Conservation (phyloP, 2,888 invertebrate species). For the Emmelina monodactyla region DNA sequence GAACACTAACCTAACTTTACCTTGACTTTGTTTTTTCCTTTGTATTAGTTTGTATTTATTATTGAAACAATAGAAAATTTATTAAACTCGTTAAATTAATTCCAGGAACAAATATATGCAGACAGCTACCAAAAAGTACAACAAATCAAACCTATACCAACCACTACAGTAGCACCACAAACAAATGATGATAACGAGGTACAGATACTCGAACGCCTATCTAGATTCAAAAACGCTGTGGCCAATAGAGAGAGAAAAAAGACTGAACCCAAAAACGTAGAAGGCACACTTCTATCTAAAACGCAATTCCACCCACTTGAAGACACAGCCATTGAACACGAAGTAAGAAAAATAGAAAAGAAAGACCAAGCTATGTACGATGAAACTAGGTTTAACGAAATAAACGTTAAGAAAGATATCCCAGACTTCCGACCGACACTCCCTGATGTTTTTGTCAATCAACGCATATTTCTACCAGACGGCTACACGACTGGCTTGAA, state of each 20-base stretch:
- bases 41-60: too few relatives aligned
- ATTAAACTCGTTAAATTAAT: too few relatives aligned
- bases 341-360: conserved; percentile 44
- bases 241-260: conserved; percentile 25
- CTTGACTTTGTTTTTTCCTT: too few relatives aligned
- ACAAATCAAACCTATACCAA: conserved; percentile 9
- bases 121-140: conserved; percentile 11
- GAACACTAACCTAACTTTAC: too few relatives aligned
- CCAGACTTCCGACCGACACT: conserved; percentile 46
- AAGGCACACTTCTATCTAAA: conserved; percentile 28
- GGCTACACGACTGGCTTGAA: conserved; percentile 28
- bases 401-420: conserved; percentile 1
- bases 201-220: conserved; percentile 37
- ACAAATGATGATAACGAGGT: conserved; percentile 27
- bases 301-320: conserved; percentile 47
- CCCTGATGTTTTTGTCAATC: conserved; percentile 27
- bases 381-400: neutral
- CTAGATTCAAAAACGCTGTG: conserved; percentile 44
- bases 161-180: conserved; percentile 15
- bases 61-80: too few relatives aligned
- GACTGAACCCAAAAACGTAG: conserved; percentile 18
- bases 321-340: conserved; percentile 31
- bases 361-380: conserved; percentile 37
- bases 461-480: conserved; percentile 30
- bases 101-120: conserved; percentile 38